A percentile compares a stretch with the other conserved stretches of the same genome.
Evolutionary conservation across 1,140 invertebrate genomes (phyloP).

Genomic region (Pseudoatta argentina): DNA sequence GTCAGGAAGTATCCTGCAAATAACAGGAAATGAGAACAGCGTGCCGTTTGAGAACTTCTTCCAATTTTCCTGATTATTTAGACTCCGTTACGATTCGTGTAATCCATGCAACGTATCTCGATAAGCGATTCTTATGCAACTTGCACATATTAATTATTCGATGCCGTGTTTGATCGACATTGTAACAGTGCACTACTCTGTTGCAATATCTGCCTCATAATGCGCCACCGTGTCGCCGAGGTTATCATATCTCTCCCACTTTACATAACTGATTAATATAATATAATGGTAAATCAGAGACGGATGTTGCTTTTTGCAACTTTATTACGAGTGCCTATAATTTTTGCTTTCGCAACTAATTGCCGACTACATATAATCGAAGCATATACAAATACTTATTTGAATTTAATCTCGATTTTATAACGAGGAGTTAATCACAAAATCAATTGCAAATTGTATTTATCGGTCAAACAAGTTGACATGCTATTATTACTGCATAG

Average conservation of each 20-base stretch:
- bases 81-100: constrained; percentile 4
- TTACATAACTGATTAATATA: constrained; percentile 69
- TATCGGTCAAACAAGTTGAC: background rate
- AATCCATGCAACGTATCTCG: background rate
- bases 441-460: background rate
- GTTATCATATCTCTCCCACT: constrained; percentile 53
- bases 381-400: constrained; percentile 14
- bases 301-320: constrained; percentile 41
- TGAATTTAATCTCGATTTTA: constrained; percentile 34
- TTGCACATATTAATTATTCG: constrained; percentile 66
- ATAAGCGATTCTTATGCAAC: constrained; percentile 55
- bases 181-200: constrained; percentile 44
- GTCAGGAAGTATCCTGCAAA: constrained; percentile 46
- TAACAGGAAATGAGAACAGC: constrained; percentile 54
- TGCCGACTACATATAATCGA: background rate
- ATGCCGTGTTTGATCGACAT: constrained; percentile 48
- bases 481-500: background rate
- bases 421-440: background rate
- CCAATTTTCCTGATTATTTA: constrained; percentile 41
- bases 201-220: constrained; percentile 68
- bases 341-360: constrained; percentile 31
- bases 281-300: constrained; percentile 53
- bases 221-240: constrained; percentile 64
- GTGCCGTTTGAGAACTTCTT: constrained; percentile 34
- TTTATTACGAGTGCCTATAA: constrained; percentile 13